Evolutionary conservation across 2,888 invertebrate genomes (phyloP).

Genomic region (Dendrolimus pini): DNA sequence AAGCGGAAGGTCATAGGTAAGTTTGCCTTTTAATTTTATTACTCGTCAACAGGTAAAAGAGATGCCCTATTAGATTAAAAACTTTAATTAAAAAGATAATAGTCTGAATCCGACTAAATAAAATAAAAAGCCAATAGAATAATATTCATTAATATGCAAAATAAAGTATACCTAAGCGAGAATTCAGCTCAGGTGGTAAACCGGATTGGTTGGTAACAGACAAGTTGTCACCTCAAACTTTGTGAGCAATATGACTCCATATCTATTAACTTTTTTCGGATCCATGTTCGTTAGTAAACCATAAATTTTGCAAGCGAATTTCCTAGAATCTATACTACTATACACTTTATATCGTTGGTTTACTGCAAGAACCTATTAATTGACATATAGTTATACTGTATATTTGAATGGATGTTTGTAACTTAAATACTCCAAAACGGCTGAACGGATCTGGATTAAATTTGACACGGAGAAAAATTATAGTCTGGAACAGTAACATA

Average conservation of each 20-base stretch:
- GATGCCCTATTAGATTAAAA: neutral
- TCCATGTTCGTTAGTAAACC: neutral
- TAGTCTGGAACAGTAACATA: too few relatives aligned
- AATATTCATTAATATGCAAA: constrained; percentile 63
- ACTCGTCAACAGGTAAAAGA: too few relatives aligned
- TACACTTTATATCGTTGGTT: too few relatives aligned
- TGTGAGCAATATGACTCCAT: constrained; percentile 30
- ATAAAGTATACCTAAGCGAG: constrained; percentile 32
- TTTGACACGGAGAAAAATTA: too few relatives aligned
- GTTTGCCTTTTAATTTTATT: constrained; percentile 4
- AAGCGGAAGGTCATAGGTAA: constrained; percentile 8
- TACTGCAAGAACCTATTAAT: too few relatives aligned
- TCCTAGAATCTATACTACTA: too few relatives aligned
- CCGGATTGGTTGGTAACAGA: constrained; percentile 67
- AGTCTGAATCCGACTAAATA: constrained; percentile 21
- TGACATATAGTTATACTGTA: too few relatives aligned
- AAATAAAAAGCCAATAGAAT: constrained; percentile 50
- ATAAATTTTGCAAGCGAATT: too few relatives aligned
- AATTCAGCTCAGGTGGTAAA: constrained; percentile 67
- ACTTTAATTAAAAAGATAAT: constrained; percentile 30
- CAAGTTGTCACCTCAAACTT: constrained; percentile 55
- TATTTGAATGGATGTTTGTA: too few relatives aligned
- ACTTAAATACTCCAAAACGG: too few relatives aligned
- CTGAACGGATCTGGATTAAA: too few relatives aligned
- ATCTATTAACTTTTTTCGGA: constrained; percentile 14